Base-by-base conservation (phyloP, 2,113 vertebrate species). In the Barnardius zonarius region DNA sequence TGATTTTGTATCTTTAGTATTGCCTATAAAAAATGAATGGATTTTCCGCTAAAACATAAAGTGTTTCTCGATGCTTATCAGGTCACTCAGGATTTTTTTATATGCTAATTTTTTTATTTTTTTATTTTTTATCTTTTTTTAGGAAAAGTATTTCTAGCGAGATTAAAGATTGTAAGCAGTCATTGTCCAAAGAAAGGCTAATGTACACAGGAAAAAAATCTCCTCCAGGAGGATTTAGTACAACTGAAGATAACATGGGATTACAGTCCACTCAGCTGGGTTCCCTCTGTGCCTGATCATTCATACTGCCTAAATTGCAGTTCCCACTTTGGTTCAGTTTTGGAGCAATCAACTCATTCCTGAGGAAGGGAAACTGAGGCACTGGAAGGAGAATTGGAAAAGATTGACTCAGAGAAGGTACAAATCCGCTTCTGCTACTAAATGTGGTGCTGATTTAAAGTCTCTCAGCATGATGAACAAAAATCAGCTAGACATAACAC, bases 1-100 rank as follows among this genome's bases (percentile, higher is more conserved):
- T 85, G 25, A 64, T 68, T 85, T 64, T 59, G 1, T 18, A 27
- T 39, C 28, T 72, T 68, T 51, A 55, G 2, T 51, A 55, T 22
- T 11, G 2, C 11, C 17, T 57, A 8, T 49, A 74, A 8, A 18
- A 83, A 68, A 12, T 20, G 2, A 20, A 25, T 7, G 2, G 0
- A 0, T n/a, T 55, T 69, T 39, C 33, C 8, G 28, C 46, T 80
- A 51, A 67, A 76, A 46, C 9, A 13, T 13, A 43, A 49, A 49
- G 4, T 37, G 5, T 23, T 94, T 78, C 39, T 52, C 46, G 35
- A 46, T 37, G 19, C 3, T 75, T 76, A 37, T 46, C 25, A 51
- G n/a, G 18, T 35, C 8, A 25, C 6, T 55, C 25, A 1, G 5
- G 24, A 31, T 17, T 46, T 66, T 69, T 86, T 72, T 17, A 11